These are phyloP conservation scores for Sternotherus odoratus DNA, from an alignment of 2,797 vertebrate species.

Conservation along the genomic window DNA sequence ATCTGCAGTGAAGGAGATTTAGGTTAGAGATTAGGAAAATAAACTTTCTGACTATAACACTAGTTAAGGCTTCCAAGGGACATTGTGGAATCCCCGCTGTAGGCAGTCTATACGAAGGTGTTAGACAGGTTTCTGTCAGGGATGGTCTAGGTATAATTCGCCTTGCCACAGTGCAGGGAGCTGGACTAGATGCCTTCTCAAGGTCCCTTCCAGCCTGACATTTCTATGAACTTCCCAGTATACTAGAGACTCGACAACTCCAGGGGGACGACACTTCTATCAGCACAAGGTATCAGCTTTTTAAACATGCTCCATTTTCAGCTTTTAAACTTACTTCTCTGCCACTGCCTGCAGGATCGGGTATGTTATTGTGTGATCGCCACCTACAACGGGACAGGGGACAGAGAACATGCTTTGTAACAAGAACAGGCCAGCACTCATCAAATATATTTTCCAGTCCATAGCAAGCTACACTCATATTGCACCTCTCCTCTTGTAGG, in stretches of 20 bases:
- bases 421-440: fast-evolving
- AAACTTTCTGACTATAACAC: too few species aligned
- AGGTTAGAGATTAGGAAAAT: too few species aligned
- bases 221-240: neutral
- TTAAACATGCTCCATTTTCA: too few species aligned
- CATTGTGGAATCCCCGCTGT: too few species aligned
- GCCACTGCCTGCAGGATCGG: constrained; percentile 93
- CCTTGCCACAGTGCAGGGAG: too few species aligned
- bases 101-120: too few species aligned
- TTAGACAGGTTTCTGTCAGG: too few species aligned
- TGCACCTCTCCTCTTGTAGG: neutral
- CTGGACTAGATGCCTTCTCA: too few species aligned
- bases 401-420: fast-evolving
- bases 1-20: too few species aligned
- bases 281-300: neutral
- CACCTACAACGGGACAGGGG: constrained; percentile 81
- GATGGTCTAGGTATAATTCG: too few species aligned
- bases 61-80: too few species aligned
- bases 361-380: constrained; percentile 95
- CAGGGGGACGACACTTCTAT: neutral
- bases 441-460: fast-evolving
- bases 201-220: too few species aligned
- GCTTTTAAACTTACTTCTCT: constrained; percentile 84
- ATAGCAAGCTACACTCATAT: neutral
- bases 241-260: neutral